Evolutionary conservation across 2,797 vertebrate species (phyloP).

Genomic region (Fringilla coelebs): DNA sequence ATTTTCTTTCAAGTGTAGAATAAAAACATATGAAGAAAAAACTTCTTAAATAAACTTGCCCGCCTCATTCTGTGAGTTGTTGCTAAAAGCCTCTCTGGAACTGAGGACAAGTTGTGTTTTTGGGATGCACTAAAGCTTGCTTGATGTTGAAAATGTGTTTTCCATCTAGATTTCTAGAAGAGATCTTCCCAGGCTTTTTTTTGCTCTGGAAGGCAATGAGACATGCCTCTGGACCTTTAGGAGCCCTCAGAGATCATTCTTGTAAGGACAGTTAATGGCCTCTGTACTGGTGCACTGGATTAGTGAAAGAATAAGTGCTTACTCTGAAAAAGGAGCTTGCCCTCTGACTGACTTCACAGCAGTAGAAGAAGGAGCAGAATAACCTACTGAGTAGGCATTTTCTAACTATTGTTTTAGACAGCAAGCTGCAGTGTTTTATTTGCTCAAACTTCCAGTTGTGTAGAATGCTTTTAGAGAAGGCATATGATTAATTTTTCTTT

Average conservation of each 20-base stretch:
- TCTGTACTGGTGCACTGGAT: background rate
- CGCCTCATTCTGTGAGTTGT: background rate
- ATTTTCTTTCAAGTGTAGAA: background rate
- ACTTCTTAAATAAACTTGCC: background rate
- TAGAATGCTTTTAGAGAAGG: background rate
- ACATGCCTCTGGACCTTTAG: background rate
- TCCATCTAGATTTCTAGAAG: background rate
- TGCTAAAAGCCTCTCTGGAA: background rate
- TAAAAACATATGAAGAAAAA: background rate
- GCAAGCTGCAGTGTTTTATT: background rate
- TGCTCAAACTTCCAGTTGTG: background rate
- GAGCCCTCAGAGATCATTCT: background rate
- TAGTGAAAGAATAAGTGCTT: background rate
- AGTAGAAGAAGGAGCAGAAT: background rate
- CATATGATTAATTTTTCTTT: background rate
- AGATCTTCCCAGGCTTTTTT: background rate
- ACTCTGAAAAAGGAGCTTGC: background rate
- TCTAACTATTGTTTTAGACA: background rate
- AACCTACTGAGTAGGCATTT: background rate
- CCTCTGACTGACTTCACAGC: background rate
- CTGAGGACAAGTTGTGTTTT: background rate
- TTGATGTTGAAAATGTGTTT: background rate
- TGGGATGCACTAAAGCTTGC: background rate
- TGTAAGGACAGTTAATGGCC: background rate
- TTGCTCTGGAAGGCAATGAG: background rate